These are phyloP conservation scores for Lordiphosa clarofinis DNA, from an alignment of 1,140 invertebrate genomes.

Conservation along the genomic window DNA sequence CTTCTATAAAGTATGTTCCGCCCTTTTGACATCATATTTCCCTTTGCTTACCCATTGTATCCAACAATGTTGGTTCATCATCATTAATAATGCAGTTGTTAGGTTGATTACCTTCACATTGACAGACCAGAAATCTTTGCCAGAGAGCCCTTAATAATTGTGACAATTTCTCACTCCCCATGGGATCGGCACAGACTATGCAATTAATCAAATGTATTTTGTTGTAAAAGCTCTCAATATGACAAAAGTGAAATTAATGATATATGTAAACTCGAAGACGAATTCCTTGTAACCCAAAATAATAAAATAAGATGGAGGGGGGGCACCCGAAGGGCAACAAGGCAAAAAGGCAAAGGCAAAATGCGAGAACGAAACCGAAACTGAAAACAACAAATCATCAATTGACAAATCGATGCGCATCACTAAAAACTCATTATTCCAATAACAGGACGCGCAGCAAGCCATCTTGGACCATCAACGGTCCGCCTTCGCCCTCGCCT, in stretches of 20 bases:
- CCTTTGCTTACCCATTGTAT: too few species aligned
- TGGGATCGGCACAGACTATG: constrained; percentile 19
- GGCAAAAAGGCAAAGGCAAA: too few species aligned
- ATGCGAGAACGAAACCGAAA: constrained; percentile 26
- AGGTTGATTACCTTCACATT: constrained; percentile 8
- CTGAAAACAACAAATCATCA: constrained; percentile 66
- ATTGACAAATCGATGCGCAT: constrained; percentile 70
- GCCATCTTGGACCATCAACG: neutral
- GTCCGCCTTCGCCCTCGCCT: constrained; percentile 14
- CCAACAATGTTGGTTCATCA: neutral
- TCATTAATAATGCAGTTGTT: constrained; percentile 15
- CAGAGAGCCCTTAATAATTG: constrained; percentile 40
- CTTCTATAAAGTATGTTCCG: too few species aligned
- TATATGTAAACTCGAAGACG: constrained; percentile 11
- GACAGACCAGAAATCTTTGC: constrained; percentile 4
- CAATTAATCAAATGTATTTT: constrained; percentile 47
- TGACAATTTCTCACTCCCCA: constrained; percentile 61
- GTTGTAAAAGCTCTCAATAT: constrained; percentile 46
- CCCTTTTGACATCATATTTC: too few species aligned
- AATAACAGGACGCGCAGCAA: constrained; percentile 54
- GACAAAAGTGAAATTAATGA: constrained; percentile 66
- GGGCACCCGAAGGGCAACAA: constrained; percentile 12
- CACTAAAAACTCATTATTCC: constrained; percentile 70
- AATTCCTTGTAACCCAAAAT: constrained; percentile 5
- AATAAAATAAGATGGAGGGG: neutral